Evolutionary conservation across 2,888 invertebrate species (phyloP).

Genomic region (Diadegma fenestrale): DNA sequence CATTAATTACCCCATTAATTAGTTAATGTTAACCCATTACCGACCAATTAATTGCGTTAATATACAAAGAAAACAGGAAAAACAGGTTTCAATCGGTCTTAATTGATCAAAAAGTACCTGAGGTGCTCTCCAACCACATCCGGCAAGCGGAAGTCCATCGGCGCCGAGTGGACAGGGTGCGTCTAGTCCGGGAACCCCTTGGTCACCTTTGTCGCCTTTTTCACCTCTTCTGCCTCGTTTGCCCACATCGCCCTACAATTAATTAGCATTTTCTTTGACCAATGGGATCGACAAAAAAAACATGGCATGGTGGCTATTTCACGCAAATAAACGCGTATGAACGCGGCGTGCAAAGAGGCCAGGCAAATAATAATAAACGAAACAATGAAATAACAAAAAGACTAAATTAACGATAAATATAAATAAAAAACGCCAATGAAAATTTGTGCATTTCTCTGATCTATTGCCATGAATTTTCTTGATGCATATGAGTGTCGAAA

Average conservation of each 20-base stretch:
- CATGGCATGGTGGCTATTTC: not conserved
- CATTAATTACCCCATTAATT: conserved; percentile 37
- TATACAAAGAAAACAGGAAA: not conserved
- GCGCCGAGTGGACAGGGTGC: conserved; percentile 99
- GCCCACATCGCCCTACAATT: conserved; percentile 92
- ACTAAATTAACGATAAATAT: conserved; percentile 20
- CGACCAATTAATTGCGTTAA: not conserved
- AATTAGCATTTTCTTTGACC: conserved; percentile 53
- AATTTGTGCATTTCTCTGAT: conserved; percentile 51
- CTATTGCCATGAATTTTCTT: conserved; percentile 58
- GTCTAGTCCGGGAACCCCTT: conserved; percentile 98
- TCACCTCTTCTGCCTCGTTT: conserved; percentile 97
- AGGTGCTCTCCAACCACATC: conserved; percentile 97
- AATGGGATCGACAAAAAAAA: conserved; percentile 4
- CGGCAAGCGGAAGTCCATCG: conserved; percentile 97
- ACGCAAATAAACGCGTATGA: conserved; percentile 44
- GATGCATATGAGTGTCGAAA: conserved; percentile 59
- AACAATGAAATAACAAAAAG: conserved; percentile 17
- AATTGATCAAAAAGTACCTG: conserved; percentile 87
- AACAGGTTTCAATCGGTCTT: not conserved
- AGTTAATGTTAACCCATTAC: conserved; percentile 3
- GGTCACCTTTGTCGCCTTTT: conserved; percentile 96
- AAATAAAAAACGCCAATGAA: conserved; percentile 35
- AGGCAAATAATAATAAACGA: conserved; percentile 54
- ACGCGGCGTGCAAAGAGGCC: conserved; percentile 67